These are phyloP conservation scores for Gallinago paraguaiae DNA, from an alignment of 2,113 vertebrate species.

Conservation along the genomic window DNA sequence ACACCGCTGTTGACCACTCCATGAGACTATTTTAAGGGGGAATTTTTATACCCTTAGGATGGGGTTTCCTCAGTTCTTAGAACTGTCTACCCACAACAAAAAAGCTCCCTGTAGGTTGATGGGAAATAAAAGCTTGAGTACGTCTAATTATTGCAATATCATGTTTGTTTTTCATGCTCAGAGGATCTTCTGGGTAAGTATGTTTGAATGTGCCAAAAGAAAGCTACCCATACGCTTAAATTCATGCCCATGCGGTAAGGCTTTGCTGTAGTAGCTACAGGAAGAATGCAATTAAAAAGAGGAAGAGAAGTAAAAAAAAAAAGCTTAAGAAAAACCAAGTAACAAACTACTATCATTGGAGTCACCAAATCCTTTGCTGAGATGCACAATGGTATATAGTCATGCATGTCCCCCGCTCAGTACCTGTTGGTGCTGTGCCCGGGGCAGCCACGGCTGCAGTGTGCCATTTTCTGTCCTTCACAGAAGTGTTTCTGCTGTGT, in stretches of 20 bases:
- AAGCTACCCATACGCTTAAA: neutral
- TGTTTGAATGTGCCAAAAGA: neutral
- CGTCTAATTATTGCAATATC: neutral
- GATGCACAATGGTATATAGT: neutral
- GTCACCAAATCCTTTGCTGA: neutral
- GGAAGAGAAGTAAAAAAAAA: neutral
- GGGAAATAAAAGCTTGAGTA: neutral
- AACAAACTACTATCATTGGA: neutral
- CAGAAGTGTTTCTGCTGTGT: neutral
- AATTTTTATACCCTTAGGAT: neutral
- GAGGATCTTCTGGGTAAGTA: neutral
- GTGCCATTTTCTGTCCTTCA: neutral
- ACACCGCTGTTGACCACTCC: neutral
- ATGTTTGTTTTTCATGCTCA: neutral
- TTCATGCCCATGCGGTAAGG: neutral
- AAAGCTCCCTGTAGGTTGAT: neutral
- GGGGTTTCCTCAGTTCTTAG: neutral
- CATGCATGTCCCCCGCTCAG: neutral
- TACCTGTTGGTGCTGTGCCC: neutral
- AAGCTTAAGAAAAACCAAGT: neutral
- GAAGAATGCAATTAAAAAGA: neutral
- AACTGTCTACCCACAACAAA: neutral
- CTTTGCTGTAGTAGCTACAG: neutral
- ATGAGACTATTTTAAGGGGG: neutral
- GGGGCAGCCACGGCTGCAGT: neutral